Percentiles rank a stretch among this genome's conserved stretches.
Evolutionary conservation across 2,797 vertebrate genomes (phyloP).

Genomic region (Diceros bicornis): DNA sequence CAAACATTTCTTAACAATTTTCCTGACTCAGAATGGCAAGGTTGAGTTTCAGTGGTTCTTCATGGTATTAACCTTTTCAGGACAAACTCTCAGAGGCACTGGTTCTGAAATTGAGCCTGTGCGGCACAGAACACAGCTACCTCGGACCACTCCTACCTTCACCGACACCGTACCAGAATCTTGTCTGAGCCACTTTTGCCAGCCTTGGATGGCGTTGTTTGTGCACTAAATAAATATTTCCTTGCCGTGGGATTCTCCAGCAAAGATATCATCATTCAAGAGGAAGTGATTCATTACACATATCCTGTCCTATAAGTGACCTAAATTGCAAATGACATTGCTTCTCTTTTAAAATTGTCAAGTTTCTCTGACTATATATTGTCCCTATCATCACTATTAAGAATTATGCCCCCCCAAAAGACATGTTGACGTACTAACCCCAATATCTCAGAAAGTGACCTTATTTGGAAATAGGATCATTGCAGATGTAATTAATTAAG

Average conservation of each 20-base stretch:
- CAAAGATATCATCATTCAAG: not conserved
- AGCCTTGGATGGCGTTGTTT: not conserved
- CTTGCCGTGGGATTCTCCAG: not conserved
- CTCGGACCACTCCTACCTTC: not conserved
- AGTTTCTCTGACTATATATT: not conserved
- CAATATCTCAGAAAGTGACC: not conserved
- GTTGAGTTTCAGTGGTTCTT: not conserved
- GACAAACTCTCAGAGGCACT: not conserved
- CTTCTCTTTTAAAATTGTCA: slow-evolving; percentile 28
- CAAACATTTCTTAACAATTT: not conserved
- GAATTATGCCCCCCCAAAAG: not conserved
- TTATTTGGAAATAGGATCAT: slow-evolving; percentile 8
- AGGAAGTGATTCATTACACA: slow-evolving; percentile 7
- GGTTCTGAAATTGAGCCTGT: not conserved
- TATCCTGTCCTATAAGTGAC: not conserved
- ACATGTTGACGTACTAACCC: not conserved
- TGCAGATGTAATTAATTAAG: not conserved
- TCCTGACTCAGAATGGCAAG: not conserved
- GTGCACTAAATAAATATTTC: not conserved
- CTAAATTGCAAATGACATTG: not conserved
- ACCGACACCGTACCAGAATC: not conserved
- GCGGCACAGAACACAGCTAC: not conserved
- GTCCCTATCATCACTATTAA: not conserved
- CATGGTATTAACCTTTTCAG: not conserved
- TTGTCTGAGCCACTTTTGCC: not conserved